Conservation (phyloP, 2,113 vertebrate genomes). For the Centropristis striata region DNA sequence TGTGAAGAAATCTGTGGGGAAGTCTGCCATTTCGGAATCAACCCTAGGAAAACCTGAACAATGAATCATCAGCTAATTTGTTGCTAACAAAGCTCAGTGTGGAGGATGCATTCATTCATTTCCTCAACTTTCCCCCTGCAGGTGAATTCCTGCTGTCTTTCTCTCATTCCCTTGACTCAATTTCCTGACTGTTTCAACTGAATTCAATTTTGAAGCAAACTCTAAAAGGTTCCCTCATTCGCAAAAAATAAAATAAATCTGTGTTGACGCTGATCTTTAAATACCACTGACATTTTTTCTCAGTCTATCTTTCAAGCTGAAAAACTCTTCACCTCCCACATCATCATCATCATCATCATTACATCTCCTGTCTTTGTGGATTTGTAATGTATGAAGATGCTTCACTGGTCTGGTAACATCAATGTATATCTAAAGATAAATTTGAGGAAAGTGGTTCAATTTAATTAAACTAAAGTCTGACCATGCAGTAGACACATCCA, state of each 20-base stretch:
- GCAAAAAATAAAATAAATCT: constrained; percentile 6
- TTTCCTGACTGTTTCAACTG: constrained; percentile 18
- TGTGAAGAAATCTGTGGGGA: background rate
- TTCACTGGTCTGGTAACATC: too few relatives aligned
- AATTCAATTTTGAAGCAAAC: constrained; percentile 17
- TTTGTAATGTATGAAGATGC: background rate
- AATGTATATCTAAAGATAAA: too few relatives aligned
- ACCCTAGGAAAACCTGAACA: background rate
- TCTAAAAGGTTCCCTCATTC: constrained; percentile 30
- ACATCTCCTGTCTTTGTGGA: background rate
- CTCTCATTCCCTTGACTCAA: constrained; percentile 14
- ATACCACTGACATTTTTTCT: constrained; percentile 10
- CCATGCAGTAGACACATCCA: too few relatives aligned
- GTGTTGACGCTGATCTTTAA: constrained; percentile 16
- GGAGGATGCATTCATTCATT: background rate
- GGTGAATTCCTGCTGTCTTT: background rate
- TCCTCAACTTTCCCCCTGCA: background rate
- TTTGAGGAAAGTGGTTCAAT: too few relatives aligned
- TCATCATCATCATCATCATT: constrained; percentile 7
- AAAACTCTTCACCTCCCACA: background rate
- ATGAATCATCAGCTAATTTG: background rate
- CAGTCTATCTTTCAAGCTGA: constrained; percentile 6
- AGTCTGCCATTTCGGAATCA: background rate
- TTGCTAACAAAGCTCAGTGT: background rate
- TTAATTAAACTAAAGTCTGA: too few relatives aligned